These are phyloP conservation scores for Dipodomys merriami DNA, from an alignment of 2,113 vertebrate species.

Conservation along the genomic window DNA sequence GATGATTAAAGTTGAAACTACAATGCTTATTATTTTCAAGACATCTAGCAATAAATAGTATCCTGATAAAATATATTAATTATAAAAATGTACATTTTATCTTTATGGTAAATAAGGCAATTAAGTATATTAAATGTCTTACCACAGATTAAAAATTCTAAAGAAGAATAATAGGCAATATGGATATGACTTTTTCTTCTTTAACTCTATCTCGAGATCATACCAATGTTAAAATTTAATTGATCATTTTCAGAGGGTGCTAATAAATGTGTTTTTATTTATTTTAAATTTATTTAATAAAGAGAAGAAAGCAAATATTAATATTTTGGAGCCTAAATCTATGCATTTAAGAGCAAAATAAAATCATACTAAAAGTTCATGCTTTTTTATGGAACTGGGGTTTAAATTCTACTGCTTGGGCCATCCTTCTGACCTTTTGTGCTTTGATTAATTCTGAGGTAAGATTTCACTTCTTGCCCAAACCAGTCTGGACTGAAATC, in stretches of 20 bases:
- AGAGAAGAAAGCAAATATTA: neutral
- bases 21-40: neutral
- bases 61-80: neutral
- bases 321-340: too few species aligned
- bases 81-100: neutral
- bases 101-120: neutral
- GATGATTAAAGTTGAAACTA: neutral
- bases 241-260: neutral
- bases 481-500: too few species aligned
- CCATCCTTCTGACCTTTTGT: too few species aligned
- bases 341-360: too few species aligned
- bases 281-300: neutral
- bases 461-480: too few species aligned
- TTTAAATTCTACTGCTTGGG: too few species aligned
- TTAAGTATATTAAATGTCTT: constrained; percentile 30
- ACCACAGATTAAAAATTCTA: neutral
- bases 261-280: neutral
- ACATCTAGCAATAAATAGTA: neutral
- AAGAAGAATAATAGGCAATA: neutral
- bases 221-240: neutral
- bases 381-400: too few species aligned
- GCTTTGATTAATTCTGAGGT: too few species aligned
- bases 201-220: constrained; percentile 23
- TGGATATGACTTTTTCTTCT: neutral
- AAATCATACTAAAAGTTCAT: too few species aligned